Percentiles rank a stretch among this genome's conserved stretches.
phyloP scores from a whole-genome alignment of 1,140 invertebrate genomes.

The Drosophila fuyamai region DNA sequence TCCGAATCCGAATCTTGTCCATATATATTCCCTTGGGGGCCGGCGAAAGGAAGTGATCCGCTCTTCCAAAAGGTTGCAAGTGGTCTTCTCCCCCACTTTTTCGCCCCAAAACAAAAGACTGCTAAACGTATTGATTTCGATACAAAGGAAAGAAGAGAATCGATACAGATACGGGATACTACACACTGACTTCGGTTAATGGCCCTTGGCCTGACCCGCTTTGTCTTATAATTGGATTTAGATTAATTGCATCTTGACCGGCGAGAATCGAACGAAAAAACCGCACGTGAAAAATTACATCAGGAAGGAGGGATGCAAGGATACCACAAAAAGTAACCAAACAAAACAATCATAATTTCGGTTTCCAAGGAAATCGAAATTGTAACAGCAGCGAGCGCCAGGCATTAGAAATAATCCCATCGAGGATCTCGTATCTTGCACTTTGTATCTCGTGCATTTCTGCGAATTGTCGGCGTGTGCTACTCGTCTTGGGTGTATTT shows the following conservation, averaged over 20 bases:
- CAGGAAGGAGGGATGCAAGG: constrained; percentile 1
- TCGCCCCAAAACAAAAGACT: constrained; percentile 56
- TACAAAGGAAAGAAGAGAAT: constrained; percentile 56
- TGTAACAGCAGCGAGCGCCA: constrained; percentile 43
- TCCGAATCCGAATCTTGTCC: constrained; percentile 6
- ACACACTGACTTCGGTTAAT: constrained; percentile 48
- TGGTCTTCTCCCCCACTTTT: constrained; percentile 7
- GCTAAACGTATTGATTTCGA: constrained; percentile 74
- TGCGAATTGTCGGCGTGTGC: constrained; percentile 65
- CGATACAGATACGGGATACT: constrained; percentile 6
- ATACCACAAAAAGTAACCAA: constrained; percentile 4
- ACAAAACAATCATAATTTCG: constrained; percentile 46
- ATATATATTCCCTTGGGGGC: constrained; percentile 46
- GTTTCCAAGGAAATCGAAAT: constrained; percentile 66
- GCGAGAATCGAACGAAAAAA: constrained; percentile 39
- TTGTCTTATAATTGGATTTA: constrained; percentile 84
- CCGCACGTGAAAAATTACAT: constrained; percentile 76
- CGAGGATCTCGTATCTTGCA: background rate
- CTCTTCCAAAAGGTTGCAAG: background rate
- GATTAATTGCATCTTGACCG: constrained; percentile 78
- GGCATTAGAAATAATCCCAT: constrained; percentile 29
- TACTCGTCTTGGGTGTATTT: constrained; percentile 54
- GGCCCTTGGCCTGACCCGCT: constrained; percentile 55
- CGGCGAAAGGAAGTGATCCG: constrained; percentile 34
- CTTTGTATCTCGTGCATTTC: constrained; percentile 50